phyloP scores from a whole-genome alignment of 2,797 vertebrate species.

The Poecile montanus region DNA sequence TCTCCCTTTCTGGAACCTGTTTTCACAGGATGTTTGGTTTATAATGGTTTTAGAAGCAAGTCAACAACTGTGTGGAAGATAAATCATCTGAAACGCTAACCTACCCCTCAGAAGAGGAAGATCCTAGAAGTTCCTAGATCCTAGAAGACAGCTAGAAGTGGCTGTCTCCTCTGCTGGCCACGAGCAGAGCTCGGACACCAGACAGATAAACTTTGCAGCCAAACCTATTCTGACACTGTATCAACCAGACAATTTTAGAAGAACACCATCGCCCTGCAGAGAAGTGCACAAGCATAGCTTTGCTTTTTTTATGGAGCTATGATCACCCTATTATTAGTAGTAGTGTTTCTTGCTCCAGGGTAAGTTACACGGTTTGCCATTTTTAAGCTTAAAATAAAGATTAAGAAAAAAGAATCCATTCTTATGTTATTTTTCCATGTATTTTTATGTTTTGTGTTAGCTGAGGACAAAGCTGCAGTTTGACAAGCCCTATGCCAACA shows the following conservation, averaged over 20 bases:
- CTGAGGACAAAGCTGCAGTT: neutral
- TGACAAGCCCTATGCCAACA: neutral
- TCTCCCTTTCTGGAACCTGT: neutral
- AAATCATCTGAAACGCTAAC: neutral
- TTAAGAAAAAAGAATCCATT: neutral
- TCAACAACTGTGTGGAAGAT: neutral
- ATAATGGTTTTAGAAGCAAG: neutral
- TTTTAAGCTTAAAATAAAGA: neutral
- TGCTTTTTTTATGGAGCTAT: neutral
- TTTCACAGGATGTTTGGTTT: neutral
- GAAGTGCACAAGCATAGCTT: neutral
- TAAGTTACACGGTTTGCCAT: neutral
- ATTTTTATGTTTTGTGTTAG: neutral
- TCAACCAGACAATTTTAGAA: neutral
- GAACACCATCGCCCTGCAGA: neutral
- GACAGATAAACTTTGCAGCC: neutral
- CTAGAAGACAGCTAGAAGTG: neutral
- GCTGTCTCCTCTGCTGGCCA: neutral
- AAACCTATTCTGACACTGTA: neutral
- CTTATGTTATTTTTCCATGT: neutral
- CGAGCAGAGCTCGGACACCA: neutral
- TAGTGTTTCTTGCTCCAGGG: neutral
- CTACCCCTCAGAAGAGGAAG: neutral
- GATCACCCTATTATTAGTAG: neutral
- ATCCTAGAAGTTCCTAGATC: neutral